Evolutionary conservation across 2,888 invertebrate genomes (phyloP), one percentile per base, ranked within the genome.

Genomic region (Ichneumoninae sp.): DNA sequence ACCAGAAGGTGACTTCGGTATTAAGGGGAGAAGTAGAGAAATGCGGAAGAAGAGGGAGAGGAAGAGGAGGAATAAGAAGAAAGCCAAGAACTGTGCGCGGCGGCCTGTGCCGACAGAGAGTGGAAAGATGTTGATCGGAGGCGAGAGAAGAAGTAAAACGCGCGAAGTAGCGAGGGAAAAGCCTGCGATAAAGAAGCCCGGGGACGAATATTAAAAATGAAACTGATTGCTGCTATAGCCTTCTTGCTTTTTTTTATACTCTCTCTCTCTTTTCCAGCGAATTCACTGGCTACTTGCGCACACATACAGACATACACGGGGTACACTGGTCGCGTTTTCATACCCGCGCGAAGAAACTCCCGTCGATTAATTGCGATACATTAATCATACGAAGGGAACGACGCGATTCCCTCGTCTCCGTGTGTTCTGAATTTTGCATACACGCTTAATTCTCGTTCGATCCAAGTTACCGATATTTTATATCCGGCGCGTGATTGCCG

Each of bases 201-300:
- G 62, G 84, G 88, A 88, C 90, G 91, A 92, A 93, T 92, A 92
- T 93, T 91, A 91, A 92, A 91, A 92, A 91, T 90, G 88, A 90
- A 91, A 91, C 90, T 89, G 91, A 92, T 91, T 90, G 91, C 79
- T 62, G 62, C 72, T 60, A 72, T 82, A 79, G 74, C 65, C 33
- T 74, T 40, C 52, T 40, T 69, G 3, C 60, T 19, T 22, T 47
- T 78, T 47, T 52, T 65, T 8, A 65, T 10, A 36, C 19, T 66
- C 16, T 33, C 50, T 71, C 66, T 66, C 50, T 71, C 44, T 69
- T 57, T 75, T 36, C 30, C n/a, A 36, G 36, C 26, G 22, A 50
- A 44, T 62, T 62, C 66, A 26, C 60, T 19, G 26, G 16, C 30
- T 40, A 52, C 62, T 36, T 44, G 44, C 22, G 10, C 60, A 74